Evolutionary conservation across 2,797 vertebrate species (phyloP), one percentile per base, ranked within the genome.

Genomic region (Delichon dasypus): DNA sequence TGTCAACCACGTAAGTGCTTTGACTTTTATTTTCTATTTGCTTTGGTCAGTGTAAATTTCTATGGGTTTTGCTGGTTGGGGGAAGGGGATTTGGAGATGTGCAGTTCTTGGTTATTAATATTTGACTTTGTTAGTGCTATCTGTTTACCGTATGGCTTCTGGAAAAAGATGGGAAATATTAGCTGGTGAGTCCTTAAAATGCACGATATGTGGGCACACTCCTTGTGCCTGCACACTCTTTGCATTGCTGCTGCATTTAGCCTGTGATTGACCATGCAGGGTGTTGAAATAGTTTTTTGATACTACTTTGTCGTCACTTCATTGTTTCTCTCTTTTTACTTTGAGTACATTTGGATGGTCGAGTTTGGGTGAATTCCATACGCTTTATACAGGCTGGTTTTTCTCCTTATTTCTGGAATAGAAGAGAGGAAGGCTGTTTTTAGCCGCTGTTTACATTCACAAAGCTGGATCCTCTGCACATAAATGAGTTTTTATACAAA

Each of bases 31-130:
- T 98, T 98, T 98, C 96, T 98, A 95, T 98, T 98, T 98, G 97
- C 97, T 98, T 97, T 98, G 98, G 98, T 98, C 98, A 98, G 98
- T 98, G 98, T 98, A 98, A 98, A 98, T 98, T 98, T 98, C 98
- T 97, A 88, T 96, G 97, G 98, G 97, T 98, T 98, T 98, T 98
- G 97, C 97, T 97, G 94, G 97, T 98, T 97, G 94, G 97, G 96
- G 96, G 97, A 97, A 97, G 96, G 97, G 98, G 98, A 98, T 98
- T 98, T 98, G 97, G 96, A 96, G 97, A 96, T 95, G 97, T 97
- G 96, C 95, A 95, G 97, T 96, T 97, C 97, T 96, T 98, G 95
- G 98, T 98, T 98, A 98, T 98, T 98, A 98, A 98, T 98, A 98
- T 98, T 98, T 98, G 98, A 98, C 98, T 98, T 98, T 98, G 98